Evolutionary conservation across 2,888 invertebrate species (phyloP).

Genomic region (Drosophila fulvimacula): DNA sequence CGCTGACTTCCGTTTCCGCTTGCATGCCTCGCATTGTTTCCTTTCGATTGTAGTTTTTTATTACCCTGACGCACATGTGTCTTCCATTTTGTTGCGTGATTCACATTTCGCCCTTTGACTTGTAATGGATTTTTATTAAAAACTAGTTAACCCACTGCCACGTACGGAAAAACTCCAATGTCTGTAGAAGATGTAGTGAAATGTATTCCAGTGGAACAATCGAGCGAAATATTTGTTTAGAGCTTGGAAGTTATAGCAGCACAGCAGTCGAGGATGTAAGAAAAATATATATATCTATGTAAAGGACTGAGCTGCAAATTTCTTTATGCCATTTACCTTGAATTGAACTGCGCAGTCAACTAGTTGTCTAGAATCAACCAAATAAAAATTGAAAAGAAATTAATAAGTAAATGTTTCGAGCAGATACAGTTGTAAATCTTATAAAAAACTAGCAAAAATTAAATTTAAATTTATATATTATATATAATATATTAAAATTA

Average conservation of each 20-base stretch:
- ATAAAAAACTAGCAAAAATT: too few species aligned
- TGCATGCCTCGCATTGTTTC: conserved; percentile 55
- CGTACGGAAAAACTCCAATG: neutral
- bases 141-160: conserved; percentile 29
- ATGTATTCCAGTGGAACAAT: neutral
- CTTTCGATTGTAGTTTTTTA: conserved; percentile 50
- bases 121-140: conserved; percentile 53
- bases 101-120: conserved; percentile 32
- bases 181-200: neutral
- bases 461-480: too few species aligned
- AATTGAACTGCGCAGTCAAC: neutral
- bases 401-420: neutral
- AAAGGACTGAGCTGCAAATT: neutral
- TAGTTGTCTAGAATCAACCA: neutral
- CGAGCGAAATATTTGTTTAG: conserved; percentile 3
- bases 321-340: neutral
- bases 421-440: too few species aligned
- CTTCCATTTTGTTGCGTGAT: conserved; percentile 36
- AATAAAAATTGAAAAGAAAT: neutral
- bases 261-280: neutral
- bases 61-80: conserved; percentile 48
- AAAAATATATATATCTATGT: neutral
- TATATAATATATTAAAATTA: too few species aligned
- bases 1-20: conserved; percentile 72
- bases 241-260: neutral